Evolutionary conservation across 2,113 vertebrate genomes (phyloP).

Genomic region (Ailuropoda melanoleuca): DNA sequence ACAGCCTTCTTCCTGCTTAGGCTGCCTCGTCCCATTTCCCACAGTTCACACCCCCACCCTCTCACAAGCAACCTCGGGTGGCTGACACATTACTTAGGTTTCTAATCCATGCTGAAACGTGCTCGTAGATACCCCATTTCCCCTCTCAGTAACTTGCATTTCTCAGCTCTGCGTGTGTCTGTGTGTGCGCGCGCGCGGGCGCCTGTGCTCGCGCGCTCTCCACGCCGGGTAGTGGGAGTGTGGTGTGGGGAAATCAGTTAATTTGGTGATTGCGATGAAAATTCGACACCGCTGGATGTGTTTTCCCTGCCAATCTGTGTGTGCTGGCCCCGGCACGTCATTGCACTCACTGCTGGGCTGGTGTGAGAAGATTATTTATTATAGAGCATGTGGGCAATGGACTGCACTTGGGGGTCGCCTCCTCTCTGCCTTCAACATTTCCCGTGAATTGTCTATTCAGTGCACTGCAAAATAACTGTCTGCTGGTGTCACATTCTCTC

Average conservation of each 20-base stretch:
- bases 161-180: conserved; percentile 29
- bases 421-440: conserved; percentile 77
- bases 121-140: conserved; percentile 67
- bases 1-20: conserved; percentile 35
- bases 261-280: conserved; percentile 71
- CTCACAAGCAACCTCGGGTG: neutral
- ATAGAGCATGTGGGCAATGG: conserved; percentile 80
- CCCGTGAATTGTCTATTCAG: conserved; percentile 86
- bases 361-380: conserved; percentile 81
- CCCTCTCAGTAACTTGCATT: conserved; percentile 76
- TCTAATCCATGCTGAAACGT: conserved; percentile 53
- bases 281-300: conserved; percentile 75
- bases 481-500: conserved; percentile 75
- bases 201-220: neutral
- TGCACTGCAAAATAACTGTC: conserved; percentile 79
- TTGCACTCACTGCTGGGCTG: conserved; percentile 77
- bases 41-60: neutral
- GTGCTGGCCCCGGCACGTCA: conserved; percentile 77
- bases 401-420: conserved; percentile 82
- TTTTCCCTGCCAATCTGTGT: conserved; percentile 76
- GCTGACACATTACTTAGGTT: conserved; percentile 54
- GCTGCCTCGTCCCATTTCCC: conserved; percentile 22
- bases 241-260: conserved; percentile 64
- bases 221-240: conserved; percentile 13
- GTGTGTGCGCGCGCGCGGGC: neutral